A percentile compares a stretch with the other conserved stretches of the same genome.
phyloP scores from a whole-genome alignment of 2,797 vertebrate genomes.

The Clangula hyemalis region DNA sequence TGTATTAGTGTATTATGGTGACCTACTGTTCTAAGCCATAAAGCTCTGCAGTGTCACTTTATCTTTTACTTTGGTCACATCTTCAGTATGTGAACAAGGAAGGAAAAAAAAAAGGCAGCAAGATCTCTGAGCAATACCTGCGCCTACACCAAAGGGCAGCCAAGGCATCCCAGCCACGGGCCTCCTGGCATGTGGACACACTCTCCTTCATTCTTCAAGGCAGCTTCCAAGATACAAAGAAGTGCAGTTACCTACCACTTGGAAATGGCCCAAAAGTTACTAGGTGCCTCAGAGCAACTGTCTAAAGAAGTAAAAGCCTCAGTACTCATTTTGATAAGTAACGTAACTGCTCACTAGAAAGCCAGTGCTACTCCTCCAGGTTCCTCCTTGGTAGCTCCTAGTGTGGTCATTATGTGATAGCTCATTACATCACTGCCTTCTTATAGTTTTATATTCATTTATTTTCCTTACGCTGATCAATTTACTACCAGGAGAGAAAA shows the following conservation, averaged over 20 bases:
- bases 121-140: not conserved
- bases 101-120: not conserved
- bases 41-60: not conserved
- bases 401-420: not conserved
- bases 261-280: not conserved
- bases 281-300: not conserved
- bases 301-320: not conserved
- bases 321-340: conserved; percentile 18
- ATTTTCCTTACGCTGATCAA: not conserved
- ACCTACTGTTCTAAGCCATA: not conserved
- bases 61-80: not conserved
- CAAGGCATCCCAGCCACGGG: not conserved
- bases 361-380: not conserved
- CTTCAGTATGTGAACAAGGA: not conserved
- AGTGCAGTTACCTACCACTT: not conserved
- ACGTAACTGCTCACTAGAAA: not conserved
- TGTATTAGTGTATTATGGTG: not conserved
- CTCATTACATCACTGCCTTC: not conserved
- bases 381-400: not conserved
- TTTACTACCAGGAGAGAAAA: not conserved
- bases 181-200: rapidly evolving
- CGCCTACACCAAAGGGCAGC: not conserved
- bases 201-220: not conserved
- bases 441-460: not conserved
- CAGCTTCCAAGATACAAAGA: not conserved